phyloP scores from a whole-genome alignment of 1,140 invertebrate genomes.

The Himalopsyche phryganea region DNA sequence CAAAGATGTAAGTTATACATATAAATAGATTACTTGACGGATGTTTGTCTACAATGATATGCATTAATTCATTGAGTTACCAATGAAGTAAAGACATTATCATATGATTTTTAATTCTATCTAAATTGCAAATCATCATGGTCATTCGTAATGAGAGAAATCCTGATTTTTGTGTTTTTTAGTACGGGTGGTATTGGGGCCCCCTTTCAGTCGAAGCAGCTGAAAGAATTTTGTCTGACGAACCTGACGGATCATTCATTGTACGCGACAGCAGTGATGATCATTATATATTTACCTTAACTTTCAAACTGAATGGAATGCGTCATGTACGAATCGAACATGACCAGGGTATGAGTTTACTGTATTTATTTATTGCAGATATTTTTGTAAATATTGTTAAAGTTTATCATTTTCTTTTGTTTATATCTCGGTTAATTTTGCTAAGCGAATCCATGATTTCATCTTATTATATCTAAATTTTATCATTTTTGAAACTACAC shows the following conservation, averaged over 20 bases:
- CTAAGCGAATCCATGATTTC: no score
- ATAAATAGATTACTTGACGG: no score
- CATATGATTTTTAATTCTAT: background rate
- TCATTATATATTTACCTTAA: slow-evolving; percentile 95
- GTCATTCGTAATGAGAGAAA: background rate
- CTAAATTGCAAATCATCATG: background rate
- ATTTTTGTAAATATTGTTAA: background rate
- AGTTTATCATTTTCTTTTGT: background rate
- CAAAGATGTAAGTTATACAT: slow-evolving; percentile 74
- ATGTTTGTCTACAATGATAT: no score
- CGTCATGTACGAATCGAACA: slow-evolving; percentile 96
- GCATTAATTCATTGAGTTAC: no score
- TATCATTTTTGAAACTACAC: no score
- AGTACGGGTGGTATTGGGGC: slow-evolving; percentile 99
- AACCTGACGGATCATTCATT: slow-evolving; percentile 93
- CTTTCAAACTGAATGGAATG: slow-evolving; percentile 91
- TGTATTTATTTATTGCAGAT: background rate
- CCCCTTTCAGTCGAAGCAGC: slow-evolving; percentile 91
- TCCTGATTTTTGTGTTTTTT: slow-evolving; percentile 42
- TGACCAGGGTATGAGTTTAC: slow-evolving; percentile 76
- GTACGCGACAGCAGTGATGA: slow-evolving; percentile 96
- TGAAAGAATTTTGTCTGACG: slow-evolving; percentile 88
- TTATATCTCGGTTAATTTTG: background rate
- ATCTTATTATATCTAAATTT: no score
- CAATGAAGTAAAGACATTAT: slow-evolving; percentile 1